Evolutionary conservation across 2,797 vertebrate species (phyloP).

Genomic region (Pyrrhura leucotis): DNA sequence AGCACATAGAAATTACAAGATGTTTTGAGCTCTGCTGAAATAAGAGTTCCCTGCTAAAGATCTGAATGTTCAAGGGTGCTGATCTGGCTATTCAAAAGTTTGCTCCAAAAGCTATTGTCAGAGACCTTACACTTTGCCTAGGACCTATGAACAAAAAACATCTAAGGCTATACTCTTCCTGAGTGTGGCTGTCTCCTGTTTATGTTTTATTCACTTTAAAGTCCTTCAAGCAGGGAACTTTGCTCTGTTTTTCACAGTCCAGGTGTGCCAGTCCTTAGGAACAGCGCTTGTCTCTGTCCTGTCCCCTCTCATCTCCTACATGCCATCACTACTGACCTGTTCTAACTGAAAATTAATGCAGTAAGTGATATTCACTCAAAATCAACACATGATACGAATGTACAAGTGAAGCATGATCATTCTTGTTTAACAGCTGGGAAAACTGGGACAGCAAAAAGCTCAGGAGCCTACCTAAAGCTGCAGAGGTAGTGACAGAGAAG

Average conservation of each 20-base stretch:
- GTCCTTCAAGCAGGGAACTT: neutral
- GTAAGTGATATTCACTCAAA: neutral
- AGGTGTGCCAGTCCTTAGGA: neutral
- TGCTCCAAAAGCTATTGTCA: neutral
- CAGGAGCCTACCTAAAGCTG: neutral
- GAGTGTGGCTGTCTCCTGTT: neutral
- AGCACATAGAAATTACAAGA: neutral
- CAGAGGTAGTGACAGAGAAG: neutral
- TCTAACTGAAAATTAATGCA: neutral
- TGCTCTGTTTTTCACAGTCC: neutral
- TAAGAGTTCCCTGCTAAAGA: neutral
- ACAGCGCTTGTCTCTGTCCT: accelerated
- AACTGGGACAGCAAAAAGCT: neutral
- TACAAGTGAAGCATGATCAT: neutral
- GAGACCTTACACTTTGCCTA: neutral
- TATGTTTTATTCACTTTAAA: neutral
- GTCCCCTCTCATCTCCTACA: neutral
- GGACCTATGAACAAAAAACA: neutral
- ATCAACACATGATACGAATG: accelerated
- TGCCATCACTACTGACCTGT: accelerated
- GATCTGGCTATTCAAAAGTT: neutral
- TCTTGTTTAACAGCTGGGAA: neutral
- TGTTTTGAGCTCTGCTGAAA: neutral
- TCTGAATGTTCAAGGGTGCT: neutral
- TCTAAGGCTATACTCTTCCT: neutral